Evolutionary conservation across 2,888 invertebrate species (phyloP), one percentile per base, ranked within the genome.

Genomic region (Andrena chrysosceles): DNA sequence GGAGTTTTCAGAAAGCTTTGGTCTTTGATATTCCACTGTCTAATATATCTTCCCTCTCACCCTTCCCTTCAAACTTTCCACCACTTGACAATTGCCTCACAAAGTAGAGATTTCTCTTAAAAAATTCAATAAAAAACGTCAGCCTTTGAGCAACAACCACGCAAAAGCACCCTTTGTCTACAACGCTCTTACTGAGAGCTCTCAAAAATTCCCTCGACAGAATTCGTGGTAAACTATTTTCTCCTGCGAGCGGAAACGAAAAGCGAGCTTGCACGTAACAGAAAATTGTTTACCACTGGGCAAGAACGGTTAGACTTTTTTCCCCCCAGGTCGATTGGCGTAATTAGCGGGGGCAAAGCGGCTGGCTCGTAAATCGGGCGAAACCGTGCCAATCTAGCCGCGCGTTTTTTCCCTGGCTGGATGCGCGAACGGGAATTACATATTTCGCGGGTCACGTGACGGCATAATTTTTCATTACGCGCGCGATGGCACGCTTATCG

Each of bases 401-500:
- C 26, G 56, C 13, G 59, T 70, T 70, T 70, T 56, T 35, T 60
- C 1, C 13, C n/a, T 13, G 13, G 35, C 52, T 26, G 23, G 29
- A 60, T 49, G 29, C 35, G 29, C 56, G 16, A 49, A 67, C 20
- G 33, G n/a, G 33, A 60, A 69, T 73, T 69, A 72, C 79, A 79
- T 79, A 64, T 73, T 79, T 79, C 64, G 49, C n/a, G 29, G 42
- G 64, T 68, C 73, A 73, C 73, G 79, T 79, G 68, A 69, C 35
- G 42, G 31, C 26, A 68, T 69, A 60, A 81, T 81, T 69, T 81
- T 79, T 79, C 79, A 81, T 79, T 48, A 31, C 23, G 54, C 10
- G 20, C 49, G 69, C 66, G 77, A 71, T 67, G 66, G 42, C 62
- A 35, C 67, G 56, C 67, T 72, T 73, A 81, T 81, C 78, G 52